Percentiles rank a stretch among this genome's conserved stretches.
phyloP scores from a whole-genome alignment of 2,888 invertebrate species.

The Cerastis rubricosa region DNA sequence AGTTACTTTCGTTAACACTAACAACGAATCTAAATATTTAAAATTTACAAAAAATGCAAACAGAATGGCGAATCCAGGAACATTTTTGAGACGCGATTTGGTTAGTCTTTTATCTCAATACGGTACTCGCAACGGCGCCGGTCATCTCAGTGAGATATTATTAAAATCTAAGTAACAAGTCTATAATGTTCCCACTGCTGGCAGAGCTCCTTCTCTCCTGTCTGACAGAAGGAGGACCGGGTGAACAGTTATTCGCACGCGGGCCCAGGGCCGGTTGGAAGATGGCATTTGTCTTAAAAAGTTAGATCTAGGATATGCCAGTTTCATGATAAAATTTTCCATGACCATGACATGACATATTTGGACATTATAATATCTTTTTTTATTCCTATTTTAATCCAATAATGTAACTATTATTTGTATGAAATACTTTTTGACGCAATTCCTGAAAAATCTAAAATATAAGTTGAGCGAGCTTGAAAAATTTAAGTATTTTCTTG shows the following conservation, averaged over 20 bases:
- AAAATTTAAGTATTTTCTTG: neutral
- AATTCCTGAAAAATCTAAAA: neutral
- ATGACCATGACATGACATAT: neutral
- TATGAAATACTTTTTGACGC: neutral
- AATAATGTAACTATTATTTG: neutral
- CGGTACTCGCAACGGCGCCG: neutral
- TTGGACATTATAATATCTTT: neutral
- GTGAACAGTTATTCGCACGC: neutral
- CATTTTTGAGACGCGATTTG: neutral
- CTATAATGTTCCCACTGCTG: neutral
- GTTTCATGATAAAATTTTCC: neutral
- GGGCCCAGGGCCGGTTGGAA: neutral
- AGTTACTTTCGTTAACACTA: neutral
- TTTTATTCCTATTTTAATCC: neutral
- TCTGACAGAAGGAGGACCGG: neutral
- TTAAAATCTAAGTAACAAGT: neutral
- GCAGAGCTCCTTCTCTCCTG: neutral
- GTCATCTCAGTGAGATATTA: neutral
- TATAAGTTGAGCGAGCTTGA: neutral
- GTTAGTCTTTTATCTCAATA: neutral
- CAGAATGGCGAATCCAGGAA: neutral
- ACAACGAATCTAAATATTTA: neutral
- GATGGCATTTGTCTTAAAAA: neutral
- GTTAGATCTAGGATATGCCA: neutral
- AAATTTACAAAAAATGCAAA: neutral